Base-by-base conservation (phyloP, 2,797 vertebrate genomes). In the Rhinatrema bivittatum region DNA sequence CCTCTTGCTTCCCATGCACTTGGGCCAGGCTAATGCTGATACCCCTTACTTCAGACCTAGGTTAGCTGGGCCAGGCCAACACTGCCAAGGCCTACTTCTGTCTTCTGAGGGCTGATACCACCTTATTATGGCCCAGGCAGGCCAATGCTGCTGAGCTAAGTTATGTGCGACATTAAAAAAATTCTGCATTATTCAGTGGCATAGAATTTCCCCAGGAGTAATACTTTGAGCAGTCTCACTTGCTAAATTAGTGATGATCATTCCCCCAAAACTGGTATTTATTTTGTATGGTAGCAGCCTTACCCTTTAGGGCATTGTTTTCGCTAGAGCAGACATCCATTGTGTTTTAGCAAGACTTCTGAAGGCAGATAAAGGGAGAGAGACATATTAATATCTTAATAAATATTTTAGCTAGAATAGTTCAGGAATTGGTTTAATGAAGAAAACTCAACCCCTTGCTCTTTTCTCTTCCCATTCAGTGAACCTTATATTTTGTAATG, bases 401-500 rank as follows among this genome's bases (percentile, higher is more conserved):
- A 84, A 84, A 84, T 78, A 76, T 79, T 84, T 80, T 68, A 79
- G 55, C 46, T 50, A 65, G 42, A 78, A 68, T 73, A 53, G 49
- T 76, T 74, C 18, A 38, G 46, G n/a, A 48, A 62, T 63, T 56
- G 49, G 46, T 56, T 46, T 74, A 74, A 75, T 80, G 63, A 79
- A 62, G 51, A 56, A 65, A 56, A 41, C 61, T 42, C 61, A 60
- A 68, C 47, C 49, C 46, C 52, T 65, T 69, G 63, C 56, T 67
- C 56, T 68, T 57, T 41, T 36, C 42, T 18, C 25, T 70, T 69
- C 56, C 72, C 52, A 68, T 62, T 53, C 61, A 63, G 43, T 56
- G 72, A 81, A 86, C 72, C 74, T 72, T 82, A 73, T 62, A 68
- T 68, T 82, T 68, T 65, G 69, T 81, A 72, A 80, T 46, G 54